phyloP scores from a whole-genome alignment of 2,888 invertebrate species.

The Cremastinae sp. region DNA sequence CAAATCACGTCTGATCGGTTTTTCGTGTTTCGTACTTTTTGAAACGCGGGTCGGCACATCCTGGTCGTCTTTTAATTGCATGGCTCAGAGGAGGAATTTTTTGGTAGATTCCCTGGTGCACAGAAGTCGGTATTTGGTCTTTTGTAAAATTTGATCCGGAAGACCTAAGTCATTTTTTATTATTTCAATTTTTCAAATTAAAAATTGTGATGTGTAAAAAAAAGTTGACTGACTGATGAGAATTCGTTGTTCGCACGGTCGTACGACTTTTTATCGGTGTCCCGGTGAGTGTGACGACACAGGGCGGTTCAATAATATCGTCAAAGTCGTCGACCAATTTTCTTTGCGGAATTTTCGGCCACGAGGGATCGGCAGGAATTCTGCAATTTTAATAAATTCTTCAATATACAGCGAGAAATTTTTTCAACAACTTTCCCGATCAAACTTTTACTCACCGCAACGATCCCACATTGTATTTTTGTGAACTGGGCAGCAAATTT shows the following conservation, averaged over 20 bases:
- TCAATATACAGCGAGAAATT: not conserved
- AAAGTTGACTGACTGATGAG: conserved; percentile 67
- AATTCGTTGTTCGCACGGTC: conserved; percentile 64
- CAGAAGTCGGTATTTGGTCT: conserved; percentile 42
- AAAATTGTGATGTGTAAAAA: not conserved
- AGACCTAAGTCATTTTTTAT: conserved; percentile 15
- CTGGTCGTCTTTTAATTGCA: conserved; percentile 67
- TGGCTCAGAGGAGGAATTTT: conserved; percentile 56
- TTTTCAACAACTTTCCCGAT: no score
- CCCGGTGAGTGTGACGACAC: conserved; percentile 69
- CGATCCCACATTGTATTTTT: conserved; percentile 69
- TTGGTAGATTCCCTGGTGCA: conserved; percentile 34
- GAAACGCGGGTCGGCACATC: conserved; percentile 74
- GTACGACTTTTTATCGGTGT: conserved; percentile 71
- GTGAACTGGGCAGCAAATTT: conserved; percentile 69
- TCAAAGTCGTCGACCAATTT: conserved; percentile 66
- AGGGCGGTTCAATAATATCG: conserved; percentile 70
- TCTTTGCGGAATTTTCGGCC: conserved; percentile 77
- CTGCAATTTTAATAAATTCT: conserved; percentile 62
- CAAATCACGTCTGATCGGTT: no score
- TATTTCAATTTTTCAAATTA: not conserved
- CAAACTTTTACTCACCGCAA: conserved; percentile 75
- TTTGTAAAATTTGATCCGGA: conserved; percentile 25
- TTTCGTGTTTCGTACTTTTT: conserved; percentile 74
- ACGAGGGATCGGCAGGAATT: conserved; percentile 75